phyloP scores from a whole-genome alignment of 37 sponge, comb jelly and placozoan species.

The Crambe crambe region DNA sequence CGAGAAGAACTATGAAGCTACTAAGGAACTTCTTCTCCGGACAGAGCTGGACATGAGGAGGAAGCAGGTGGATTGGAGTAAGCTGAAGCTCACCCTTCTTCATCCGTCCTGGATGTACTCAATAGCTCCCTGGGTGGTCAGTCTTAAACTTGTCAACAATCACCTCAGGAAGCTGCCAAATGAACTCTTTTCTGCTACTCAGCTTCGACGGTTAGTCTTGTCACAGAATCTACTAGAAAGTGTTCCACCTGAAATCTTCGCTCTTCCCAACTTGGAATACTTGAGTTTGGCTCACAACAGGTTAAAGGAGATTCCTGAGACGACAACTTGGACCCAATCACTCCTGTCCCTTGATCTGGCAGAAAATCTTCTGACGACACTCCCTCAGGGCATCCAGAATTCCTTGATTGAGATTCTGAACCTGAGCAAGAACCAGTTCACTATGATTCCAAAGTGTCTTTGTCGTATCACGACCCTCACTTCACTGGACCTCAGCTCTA shows the following conservation, averaged over 20 bases:
- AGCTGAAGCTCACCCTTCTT: constrained; percentile 61
- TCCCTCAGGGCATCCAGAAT: constrained; percentile 65
- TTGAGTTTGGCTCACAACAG: constrained; percentile 61
- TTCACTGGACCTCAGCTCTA: constrained; percentile 60
- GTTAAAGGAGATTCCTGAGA: constrained; percentile 57
- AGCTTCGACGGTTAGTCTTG: constrained; percentile 71
- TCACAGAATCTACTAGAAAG: constrained; percentile 61
- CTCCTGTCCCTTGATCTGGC: constrained; percentile 64
- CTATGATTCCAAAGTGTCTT: constrained; percentile 55
- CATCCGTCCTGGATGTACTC: constrained; percentile 80
- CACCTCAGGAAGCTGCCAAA: constrained; percentile 56
- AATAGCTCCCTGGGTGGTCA: constrained; percentile 83
- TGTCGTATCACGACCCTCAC: constrained; percentile 71
- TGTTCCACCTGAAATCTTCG: constrained; percentile 50
- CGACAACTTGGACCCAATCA: constrained; percentile 47
- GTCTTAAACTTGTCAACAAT: constrained; percentile 70
- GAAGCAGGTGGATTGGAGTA: constrained; percentile 75
- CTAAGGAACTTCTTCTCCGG: constrained; percentile 68
- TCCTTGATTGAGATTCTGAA: constrained; percentile 64
- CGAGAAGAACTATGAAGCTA: constrained; percentile 69
- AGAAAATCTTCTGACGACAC: constrained; percentile 49
- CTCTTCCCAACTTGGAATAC: constrained; percentile 72
- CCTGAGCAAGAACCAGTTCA: constrained; percentile 63
- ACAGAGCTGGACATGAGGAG: constrained; percentile 79
- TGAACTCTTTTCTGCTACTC: constrained; percentile 57